Conservation (phyloP, 2,113 vertebrate genomes). For the Hylia prasina region DNA sequence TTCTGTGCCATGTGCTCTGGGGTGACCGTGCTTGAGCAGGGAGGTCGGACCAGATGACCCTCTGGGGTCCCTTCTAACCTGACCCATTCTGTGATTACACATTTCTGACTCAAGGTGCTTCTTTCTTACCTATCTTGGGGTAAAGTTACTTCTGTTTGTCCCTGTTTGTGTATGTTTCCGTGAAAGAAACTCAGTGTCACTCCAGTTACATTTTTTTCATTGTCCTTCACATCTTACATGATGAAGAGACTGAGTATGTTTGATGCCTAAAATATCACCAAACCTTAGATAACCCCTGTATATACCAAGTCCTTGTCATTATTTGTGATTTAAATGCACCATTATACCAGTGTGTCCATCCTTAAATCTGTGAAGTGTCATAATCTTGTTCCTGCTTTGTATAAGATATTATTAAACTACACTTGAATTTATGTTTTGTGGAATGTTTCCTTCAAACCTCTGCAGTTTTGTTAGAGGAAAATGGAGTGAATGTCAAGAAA, state of each 20-base stretch:
- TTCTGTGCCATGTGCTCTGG: neutral
- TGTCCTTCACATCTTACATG: neutral
- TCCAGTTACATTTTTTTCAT: neutral
- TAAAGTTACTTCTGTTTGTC: neutral
- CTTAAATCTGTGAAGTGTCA: neutral
- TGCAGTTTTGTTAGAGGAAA: neutral
- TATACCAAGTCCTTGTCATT: neutral
- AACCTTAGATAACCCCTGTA: neutral
- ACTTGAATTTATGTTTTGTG: neutral
- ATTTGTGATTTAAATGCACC: neutral
- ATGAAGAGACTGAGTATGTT: neutral
- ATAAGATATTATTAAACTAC: neutral
- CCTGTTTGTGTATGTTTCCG: neutral
- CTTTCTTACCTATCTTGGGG: neutral
- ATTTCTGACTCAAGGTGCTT: neutral
- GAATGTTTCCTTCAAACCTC: neutral
- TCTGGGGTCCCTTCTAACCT: neutral
- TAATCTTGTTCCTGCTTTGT: neutral
- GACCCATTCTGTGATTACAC: neutral
- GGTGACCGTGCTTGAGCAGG: neutral
- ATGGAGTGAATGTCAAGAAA: neutral
- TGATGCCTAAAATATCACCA: neutral
- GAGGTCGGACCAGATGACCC: neutral
- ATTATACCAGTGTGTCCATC: neutral
- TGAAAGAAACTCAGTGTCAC: neutral